These are phyloP conservation scores for Hydrozoanthus gracilis DNA, from an alignment of 92 coral and sea anemone species.

Conservation along the genomic window DNA sequence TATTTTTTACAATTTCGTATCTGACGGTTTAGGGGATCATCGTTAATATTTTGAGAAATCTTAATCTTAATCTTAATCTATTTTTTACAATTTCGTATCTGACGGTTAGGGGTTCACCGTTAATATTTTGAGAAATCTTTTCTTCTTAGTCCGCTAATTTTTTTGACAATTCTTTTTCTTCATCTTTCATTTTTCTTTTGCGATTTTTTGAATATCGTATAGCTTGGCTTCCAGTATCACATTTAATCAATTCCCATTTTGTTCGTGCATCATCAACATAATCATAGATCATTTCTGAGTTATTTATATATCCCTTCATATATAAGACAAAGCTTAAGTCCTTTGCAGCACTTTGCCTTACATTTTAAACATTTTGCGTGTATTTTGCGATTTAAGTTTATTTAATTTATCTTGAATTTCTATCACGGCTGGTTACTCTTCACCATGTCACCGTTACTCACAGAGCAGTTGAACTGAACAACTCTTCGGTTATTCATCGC, in stretches of 20 bases:
- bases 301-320: not conserved
- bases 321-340: not conserved
- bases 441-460: no score
- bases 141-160: not conserved
- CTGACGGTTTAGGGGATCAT: not conserved
- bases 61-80: not conserved
- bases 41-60: not conserved
- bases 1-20: not conserved
- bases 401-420: no score
- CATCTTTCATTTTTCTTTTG: not conserved
- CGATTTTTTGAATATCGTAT: not conserved
- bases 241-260: slow-evolving; percentile 1
- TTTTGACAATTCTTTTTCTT: not conserved
- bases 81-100: not conserved
- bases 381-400: no score
- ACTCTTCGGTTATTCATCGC: no score
- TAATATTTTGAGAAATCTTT: not conserved
- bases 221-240: not conserved
- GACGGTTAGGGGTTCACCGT: not conserved
- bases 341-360: no score
- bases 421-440: no score
- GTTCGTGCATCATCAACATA: not conserved
- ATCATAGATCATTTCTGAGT: not conserved
- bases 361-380: no score
- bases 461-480: no score